phyloP scores from a whole-genome alignment of 2,113 vertebrate species.

The Xiphophorus couchianus region DNA sequence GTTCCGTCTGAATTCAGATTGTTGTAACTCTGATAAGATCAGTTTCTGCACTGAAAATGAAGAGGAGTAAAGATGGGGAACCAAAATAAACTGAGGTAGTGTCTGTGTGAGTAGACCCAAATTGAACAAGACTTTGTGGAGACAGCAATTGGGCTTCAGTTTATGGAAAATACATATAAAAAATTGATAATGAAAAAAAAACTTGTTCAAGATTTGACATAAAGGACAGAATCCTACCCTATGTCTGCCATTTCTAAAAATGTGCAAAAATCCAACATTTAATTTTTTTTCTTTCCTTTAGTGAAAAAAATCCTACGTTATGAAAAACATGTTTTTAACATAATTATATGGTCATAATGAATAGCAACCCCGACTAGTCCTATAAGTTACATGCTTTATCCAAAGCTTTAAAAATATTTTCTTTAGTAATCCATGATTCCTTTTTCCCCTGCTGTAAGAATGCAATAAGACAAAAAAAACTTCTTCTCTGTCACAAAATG shows the following conservation, averaged over 20 bases:
- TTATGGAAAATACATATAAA: neutral
- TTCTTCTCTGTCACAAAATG: neutral
- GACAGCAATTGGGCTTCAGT: no score
- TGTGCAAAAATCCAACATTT: neutral
- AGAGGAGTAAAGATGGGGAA: neutral
- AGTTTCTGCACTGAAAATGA: neutral
- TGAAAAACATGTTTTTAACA: neutral
- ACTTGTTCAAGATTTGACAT: neutral
- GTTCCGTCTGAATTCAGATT: neutral
- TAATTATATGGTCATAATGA: neutral
- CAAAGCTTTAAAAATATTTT: neutral
- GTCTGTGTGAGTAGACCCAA: no score
- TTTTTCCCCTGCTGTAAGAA: neutral
- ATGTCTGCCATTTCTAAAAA: neutral
- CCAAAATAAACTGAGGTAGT: neutral
- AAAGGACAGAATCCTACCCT: neutral
- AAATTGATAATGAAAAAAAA: neutral
- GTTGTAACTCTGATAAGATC: neutral
- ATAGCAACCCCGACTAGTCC: neutral
- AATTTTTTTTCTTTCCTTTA: neutral
- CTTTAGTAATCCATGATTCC: neutral
- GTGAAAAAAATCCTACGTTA: neutral
- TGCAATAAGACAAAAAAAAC: neutral
- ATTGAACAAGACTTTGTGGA: no score
- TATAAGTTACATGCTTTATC: neutral